Evolutionary conservation across 2,797 vertebrate genomes (phyloP).

Genomic region (Clamator glandarius): DNA sequence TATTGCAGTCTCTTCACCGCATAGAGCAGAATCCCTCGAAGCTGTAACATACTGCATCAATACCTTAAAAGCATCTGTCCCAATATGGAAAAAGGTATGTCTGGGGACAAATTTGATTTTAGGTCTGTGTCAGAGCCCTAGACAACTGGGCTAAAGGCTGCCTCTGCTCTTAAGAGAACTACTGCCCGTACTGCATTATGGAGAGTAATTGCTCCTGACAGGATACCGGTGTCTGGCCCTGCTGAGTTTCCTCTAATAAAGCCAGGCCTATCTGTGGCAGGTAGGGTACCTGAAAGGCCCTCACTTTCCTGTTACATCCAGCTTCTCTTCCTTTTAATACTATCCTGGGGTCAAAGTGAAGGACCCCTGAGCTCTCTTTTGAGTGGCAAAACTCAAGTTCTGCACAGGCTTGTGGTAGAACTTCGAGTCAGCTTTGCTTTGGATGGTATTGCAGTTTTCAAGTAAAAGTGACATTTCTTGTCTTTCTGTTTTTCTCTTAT

Average conservation of each 20-base stretch:
- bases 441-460: not conserved
- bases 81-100: conserved; percentile 94
- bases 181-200: not conserved
- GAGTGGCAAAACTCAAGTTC: not conserved
- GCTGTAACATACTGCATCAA: conserved; percentile 86
- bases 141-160: not conserved
- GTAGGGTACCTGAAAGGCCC: not conserved
- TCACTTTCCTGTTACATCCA: not conserved
- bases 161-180: not conserved
- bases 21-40: conserved; percentile 84
- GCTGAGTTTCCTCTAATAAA: not conserved
- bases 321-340: not conserved
- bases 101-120: not conserved
- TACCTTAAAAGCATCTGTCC: conserved; percentile 86
- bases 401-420: not conserved
- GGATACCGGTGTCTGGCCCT: not conserved
- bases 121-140: not conserved
- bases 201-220: not conserved
- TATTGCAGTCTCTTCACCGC: conserved; percentile 90
- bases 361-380: not conserved
- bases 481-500: not conserved
- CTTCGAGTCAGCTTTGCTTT: not conserved
- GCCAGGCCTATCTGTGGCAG: not conserved
- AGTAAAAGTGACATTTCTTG: not conserved
- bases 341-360: not conserved